These are phyloP conservation scores for Pungitius pungitius DNA, from an alignment of 2,113 vertebrate species.

Conservation along the genomic window DNA sequence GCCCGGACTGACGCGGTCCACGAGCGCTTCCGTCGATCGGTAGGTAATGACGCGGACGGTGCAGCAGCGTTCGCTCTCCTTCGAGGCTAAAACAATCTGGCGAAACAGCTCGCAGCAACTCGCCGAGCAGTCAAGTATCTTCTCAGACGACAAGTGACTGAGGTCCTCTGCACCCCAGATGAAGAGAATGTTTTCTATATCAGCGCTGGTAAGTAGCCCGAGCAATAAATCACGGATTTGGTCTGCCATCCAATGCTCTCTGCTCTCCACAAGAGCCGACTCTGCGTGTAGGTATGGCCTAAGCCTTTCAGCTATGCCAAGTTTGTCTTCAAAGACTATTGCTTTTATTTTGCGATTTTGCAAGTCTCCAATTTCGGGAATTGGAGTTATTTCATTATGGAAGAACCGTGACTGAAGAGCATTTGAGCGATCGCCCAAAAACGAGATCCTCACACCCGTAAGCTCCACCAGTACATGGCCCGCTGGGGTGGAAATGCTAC, in stretches of 20 bases:
- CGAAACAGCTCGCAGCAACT: conserved; percentile 84
- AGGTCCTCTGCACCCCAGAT: conserved; percentile 84
- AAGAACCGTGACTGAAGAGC: conserved; percentile 80
- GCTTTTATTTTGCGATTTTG: conserved; percentile 70
- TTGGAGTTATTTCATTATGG: conserved; percentile 78
- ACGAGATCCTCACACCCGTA: conserved; percentile 77
- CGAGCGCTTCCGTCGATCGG: conserved; percentile 77
- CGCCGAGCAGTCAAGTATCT: conserved; percentile 74
- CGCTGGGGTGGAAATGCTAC: conserved; percentile 82
- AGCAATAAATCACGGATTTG: conserved; percentile 48
- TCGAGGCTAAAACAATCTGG: conserved; percentile 81
- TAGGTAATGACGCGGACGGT: conserved; percentile 83
- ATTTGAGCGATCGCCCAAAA: conserved; percentile 64
- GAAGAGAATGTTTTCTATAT: conserved; percentile 81
- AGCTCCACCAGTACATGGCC: conserved; percentile 85
- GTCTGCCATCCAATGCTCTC: conserved; percentile 46
- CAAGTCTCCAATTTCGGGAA: conserved; percentile 20
- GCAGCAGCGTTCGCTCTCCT: conserved; percentile 49
- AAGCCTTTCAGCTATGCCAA: conserved; percentile 80
- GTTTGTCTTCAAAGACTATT: conserved; percentile 84
- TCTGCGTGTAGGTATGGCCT: conserved; percentile 76
- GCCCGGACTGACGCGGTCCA: conserved; percentile 83
- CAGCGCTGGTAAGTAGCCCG: conserved; percentile 47
- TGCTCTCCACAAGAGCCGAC: conserved; percentile 72
- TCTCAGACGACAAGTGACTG: conserved; percentile 69